A percentile compares a stretch with the other conserved stretches of the same genome.
phyloP scores from a whole-genome alignment of 2,113 vertebrate genomes.

The Prunella fulvescens region DNA sequence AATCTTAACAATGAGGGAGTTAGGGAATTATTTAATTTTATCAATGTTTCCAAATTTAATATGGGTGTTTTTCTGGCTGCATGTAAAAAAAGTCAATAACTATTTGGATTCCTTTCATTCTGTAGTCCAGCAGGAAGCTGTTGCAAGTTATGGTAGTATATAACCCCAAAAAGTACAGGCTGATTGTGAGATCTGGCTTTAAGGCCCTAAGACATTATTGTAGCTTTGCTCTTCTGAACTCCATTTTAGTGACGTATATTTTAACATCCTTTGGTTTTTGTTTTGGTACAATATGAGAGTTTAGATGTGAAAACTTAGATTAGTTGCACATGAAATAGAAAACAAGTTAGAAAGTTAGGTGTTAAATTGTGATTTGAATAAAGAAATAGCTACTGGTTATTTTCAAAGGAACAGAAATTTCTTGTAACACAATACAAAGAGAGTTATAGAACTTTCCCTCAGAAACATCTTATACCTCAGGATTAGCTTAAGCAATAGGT shows the following conservation, averaged over 20 bases:
- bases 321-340: not conserved
- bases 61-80: not conserved
- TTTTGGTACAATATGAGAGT: not conserved
- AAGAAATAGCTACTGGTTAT: not conserved
- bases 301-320: not conserved
- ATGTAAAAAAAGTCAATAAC: not conserved
- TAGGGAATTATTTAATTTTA: not conserved
- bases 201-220: not conserved
- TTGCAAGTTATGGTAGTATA: not conserved
- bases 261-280: not conserved
- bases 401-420: not conserved
- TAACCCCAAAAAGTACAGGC: not conserved
- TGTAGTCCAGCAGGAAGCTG: not conserved
- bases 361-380: not conserved
- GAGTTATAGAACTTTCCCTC: not conserved
- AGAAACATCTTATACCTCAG: not conserved
- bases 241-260: not conserved
- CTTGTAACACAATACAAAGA: not conserved
- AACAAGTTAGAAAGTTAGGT: not conserved
- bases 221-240: not conserved
- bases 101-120: not conserved
- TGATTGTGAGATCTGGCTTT: not conserved
- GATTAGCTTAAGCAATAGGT: not conserved
- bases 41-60: not conserved
- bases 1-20: not conserved